Evolutionary conservation across 2,888 invertebrate genomes (phyloP).

Genomic region (Chalcis sispes): DNA sequence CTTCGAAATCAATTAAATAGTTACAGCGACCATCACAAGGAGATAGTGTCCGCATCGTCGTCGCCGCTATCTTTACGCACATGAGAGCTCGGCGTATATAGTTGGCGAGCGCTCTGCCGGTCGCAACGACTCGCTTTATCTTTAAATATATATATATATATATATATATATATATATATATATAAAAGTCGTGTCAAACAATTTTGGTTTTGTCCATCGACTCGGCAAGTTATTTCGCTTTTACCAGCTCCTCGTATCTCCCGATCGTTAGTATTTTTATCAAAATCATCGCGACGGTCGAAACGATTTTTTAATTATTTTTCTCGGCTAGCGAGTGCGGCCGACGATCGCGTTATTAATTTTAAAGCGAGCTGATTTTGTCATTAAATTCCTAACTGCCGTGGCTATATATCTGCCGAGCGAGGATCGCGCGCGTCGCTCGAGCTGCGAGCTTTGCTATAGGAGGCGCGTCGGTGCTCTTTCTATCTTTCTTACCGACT

Average conservation of each 20-base stretch:
- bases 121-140: too few relatives aligned
- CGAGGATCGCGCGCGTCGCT: slow-evolving; percentile 52
- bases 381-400: slow-evolving; percentile 52
- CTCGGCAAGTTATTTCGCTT: background rate
- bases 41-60: too few relatives aligned
- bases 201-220: slow-evolving; percentile 18
- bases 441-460: background rate
- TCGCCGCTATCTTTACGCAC: too few relatives aligned
- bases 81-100: too few relatives aligned
- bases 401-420: slow-evolving; percentile 39
- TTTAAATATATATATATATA: too few relatives aligned
- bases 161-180: background rate
- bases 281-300: background rate
- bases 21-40: too few relatives aligned
- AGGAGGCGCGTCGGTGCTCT: slow-evolving; percentile 25
- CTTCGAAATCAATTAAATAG: too few relatives aligned
- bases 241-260: too few relatives aligned
- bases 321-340: background rate
- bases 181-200: slow-evolving; percentile 33
- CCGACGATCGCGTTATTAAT: slow-evolving; percentile 26
- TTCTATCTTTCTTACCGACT: slow-evolving; percentile 57
- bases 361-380: slow-evolving; percentile 58
- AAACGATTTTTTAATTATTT: slow-evolving; percentile 1
- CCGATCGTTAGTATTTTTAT: background rate
- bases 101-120: too few relatives aligned